Evolutionary conservation across 1,140 invertebrate genomes (phyloP).

Genomic region (Temnothorax curvispinosus): DNA sequence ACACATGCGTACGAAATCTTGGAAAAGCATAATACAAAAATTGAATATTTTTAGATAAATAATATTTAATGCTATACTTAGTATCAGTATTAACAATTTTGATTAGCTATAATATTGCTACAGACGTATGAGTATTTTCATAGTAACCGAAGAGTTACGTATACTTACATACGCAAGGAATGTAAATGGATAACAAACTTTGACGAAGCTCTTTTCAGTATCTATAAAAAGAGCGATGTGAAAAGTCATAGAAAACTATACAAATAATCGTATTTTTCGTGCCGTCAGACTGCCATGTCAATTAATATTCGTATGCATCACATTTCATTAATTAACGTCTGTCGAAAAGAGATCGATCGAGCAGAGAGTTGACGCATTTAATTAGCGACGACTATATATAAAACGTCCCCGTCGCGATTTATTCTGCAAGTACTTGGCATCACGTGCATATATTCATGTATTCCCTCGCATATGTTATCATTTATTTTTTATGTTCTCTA

Average conservation of each 20-base stretch:
- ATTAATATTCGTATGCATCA: slow-evolving; percentile 4
- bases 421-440: slow-evolving; percentile 16
- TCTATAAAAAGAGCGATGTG: not conserved
- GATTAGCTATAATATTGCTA: not conserved
- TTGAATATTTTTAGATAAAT: not conserved
- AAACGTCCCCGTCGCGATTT: slow-evolving; percentile 9
- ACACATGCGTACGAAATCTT: not conserved
- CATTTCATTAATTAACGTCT: slow-evolving; percentile 44
- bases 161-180: not conserved
- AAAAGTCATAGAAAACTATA: slow-evolving; percentile 12
- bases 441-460: not conserved
- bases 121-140: not conserved
- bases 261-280: slow-evolving; percentile 10
- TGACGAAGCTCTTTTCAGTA: not conserved
- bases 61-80: not conserved
- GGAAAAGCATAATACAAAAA: not conserved
- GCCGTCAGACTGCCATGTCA: not conserved
- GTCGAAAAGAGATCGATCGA: slow-evolving; percentile 21
- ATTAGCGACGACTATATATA: slow-evolving; percentile 22
- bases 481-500: slow-evolving; percentile 20
- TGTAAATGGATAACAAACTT: not conserved
- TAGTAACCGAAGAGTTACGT: not conserved
- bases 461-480: not conserved
- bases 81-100: not conserved
- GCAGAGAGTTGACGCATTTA: slow-evolving; percentile 30